Percentiles rank a stretch among this genome's conserved stretches.
phyloP scores from a whole-genome alignment of 2,113 vertebrate genomes.

The Myanophis thanlyinensis region DNA sequence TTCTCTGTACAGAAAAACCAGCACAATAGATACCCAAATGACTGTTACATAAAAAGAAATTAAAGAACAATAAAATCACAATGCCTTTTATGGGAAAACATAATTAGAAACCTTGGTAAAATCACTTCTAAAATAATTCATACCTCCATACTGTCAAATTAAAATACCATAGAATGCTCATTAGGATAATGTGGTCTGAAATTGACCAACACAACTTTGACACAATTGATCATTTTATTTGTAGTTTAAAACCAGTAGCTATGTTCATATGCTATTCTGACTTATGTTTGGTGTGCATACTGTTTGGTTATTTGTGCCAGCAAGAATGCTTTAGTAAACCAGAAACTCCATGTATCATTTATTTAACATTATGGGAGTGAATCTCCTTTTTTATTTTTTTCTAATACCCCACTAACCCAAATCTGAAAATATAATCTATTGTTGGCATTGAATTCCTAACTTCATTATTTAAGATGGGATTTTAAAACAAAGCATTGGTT shows the following conservation, averaged over 20 bases:
- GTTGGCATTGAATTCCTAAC: neutral
- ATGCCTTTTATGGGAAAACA: neutral
- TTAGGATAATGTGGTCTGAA: neutral
- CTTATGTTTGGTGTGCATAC: neutral
- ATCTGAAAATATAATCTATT: neutral
- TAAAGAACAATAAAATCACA: constrained; percentile 4
- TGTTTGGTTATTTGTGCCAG: neutral
- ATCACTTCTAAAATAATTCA: neutral
- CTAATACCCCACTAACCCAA: neutral
- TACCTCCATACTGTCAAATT: neutral
- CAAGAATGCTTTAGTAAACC: neutral
- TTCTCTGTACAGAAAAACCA: constrained; percentile 1
- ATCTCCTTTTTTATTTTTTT: neutral
- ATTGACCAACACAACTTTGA: neutral
- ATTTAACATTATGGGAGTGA: neutral
- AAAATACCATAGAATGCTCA: neutral
- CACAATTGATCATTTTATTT: neutral
- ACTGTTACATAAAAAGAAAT: constrained; percentile 20
- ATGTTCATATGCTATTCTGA: neutral
- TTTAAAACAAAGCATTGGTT: neutral
- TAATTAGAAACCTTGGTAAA: neutral
- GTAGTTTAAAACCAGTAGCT: neutral
- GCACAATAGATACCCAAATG: neutral
- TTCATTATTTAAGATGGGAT: neutral
- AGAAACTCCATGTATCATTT: neutral